Evolutionary conservation across 2,888 invertebrate genomes (phyloP), one percentile per base, ranked within the genome.

Genomic region (Parnassius orleans): DNA sequence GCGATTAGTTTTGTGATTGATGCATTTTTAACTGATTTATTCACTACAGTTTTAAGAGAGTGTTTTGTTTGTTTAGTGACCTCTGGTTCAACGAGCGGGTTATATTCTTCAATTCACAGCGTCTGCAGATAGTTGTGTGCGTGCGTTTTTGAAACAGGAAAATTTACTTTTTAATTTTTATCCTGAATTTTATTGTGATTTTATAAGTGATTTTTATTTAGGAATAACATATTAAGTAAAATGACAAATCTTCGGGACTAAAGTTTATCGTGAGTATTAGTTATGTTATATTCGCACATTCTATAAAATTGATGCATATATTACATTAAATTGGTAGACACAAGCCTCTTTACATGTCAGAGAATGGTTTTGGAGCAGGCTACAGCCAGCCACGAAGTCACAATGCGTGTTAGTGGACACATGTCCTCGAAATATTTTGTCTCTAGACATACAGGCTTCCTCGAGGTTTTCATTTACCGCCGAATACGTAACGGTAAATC

Each of bases 1-100:
- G 71, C 67, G 75, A 72, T 74, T 72, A 68, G 69, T 69, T 63
- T 44, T 51, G 69, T 66, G 66, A 64, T 65, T 57, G 70, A 71
- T 72, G 69, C 67, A 67, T 67, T 67, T 55, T 60, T 53, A 33
- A 53, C 15, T 14, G 43, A 50, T 41, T 41, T 11, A 44, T 24
- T 14, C 3, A 50, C 46, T 56, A 47, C 63, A 47, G 33, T 50
- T 65, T 57, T 41, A 46, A 56, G 53, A 41, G 54, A 54, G 53
- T 66, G 63, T 61, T 63, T 60, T 55, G 48, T 53, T 53, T 57
- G 53, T 46, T 44, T 58, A 54, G 59, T 59, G 65, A 58, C 55
- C 47, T 56, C 55, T 43, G 52, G 48, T 53, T 41, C 41, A 55
- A 51, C 12, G 33, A 57, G 46, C 11, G 51, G 24, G 19, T 63